phyloP scores from a whole-genome alignment of 2,113 vertebrate genomes.

The Hippopotamus amphibius region DNA sequence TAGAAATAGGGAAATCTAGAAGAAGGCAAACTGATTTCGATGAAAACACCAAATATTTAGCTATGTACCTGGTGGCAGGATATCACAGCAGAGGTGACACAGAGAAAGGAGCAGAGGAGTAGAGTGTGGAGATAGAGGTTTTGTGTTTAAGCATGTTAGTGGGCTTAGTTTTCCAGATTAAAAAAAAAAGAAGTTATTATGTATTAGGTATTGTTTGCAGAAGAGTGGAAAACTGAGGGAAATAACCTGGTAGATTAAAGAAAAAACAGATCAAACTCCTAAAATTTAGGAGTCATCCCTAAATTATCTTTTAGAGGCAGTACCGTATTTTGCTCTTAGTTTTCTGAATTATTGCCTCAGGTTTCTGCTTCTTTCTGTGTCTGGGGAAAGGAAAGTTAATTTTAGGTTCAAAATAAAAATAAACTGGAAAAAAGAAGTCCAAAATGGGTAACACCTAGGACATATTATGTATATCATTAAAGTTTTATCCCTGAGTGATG shows the following conservation, averaged over 20 bases:
- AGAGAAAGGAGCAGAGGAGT: background rate
- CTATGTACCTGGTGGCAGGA: background rate
- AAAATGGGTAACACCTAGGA: background rate
- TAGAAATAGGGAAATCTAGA: background rate
- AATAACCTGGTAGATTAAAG: background rate
- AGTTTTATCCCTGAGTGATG: background rate
- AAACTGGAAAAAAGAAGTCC: background rate
- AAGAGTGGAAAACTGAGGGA: background rate
- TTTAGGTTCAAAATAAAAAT: slow-evolving; percentile 44
- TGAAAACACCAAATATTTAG: background rate
- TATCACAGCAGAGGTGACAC: background rate
- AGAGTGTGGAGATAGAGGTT: background rate
- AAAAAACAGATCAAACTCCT: background rate
- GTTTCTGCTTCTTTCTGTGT: background rate
- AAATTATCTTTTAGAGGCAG: slow-evolving; percentile 46
- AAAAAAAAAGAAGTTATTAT: slow-evolving; percentile 3
- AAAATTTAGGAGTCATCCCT: background rate
- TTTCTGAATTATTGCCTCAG: background rate
- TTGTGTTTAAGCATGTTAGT: background rate
- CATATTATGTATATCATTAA: background rate
- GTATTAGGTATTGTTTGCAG: background rate
- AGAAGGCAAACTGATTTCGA: background rate
- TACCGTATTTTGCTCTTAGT: slow-evolving; percentile 33
- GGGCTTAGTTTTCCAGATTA: background rate
- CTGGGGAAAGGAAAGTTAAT: slow-evolving; percentile 14